Conservation (phyloP, 2,113 vertebrate genomes). For the Turnix velox region DNA sequence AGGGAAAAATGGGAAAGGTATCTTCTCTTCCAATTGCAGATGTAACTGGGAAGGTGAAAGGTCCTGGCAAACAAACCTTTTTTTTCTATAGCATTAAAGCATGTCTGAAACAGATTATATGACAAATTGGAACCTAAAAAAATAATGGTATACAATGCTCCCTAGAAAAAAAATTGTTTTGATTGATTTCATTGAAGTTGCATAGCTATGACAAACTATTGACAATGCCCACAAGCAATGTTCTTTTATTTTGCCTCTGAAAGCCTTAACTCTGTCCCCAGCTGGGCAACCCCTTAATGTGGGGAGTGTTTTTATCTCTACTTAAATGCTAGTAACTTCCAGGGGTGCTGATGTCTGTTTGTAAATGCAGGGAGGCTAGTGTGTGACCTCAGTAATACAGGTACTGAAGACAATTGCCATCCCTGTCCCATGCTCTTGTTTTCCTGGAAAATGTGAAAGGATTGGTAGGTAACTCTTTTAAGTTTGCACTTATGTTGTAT, state of each 20-base stretch:
- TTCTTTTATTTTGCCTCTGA: not conserved
- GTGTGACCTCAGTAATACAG: not conserved
- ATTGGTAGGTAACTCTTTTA: not conserved
- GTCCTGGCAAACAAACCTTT: not conserved
- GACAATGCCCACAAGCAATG: not conserved
- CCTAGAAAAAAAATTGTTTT: not conserved
- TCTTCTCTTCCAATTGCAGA: not conserved
- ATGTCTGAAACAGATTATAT: not conserved
- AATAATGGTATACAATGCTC: not conserved
- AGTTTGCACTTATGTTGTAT: fast-evolving
- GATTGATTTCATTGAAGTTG: not conserved
- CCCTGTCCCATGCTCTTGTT: not conserved
- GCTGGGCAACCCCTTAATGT: not conserved
- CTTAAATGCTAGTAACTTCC: not conserved
- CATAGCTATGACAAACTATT: not conserved
- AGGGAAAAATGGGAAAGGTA: not conserved
- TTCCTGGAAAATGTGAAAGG: not conserved
- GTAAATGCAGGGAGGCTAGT: not conserved
- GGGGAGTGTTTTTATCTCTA: not conserved
- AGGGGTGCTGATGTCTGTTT: not conserved
- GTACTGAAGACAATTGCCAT: fast-evolving
- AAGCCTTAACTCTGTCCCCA: not conserved
- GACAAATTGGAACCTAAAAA: not conserved
- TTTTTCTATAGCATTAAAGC: not conserved
- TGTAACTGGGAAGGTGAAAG: not conserved